Base-by-base conservation (phyloP, 2,888 invertebrate genomes). In the Nycteola revayana region DNA sequence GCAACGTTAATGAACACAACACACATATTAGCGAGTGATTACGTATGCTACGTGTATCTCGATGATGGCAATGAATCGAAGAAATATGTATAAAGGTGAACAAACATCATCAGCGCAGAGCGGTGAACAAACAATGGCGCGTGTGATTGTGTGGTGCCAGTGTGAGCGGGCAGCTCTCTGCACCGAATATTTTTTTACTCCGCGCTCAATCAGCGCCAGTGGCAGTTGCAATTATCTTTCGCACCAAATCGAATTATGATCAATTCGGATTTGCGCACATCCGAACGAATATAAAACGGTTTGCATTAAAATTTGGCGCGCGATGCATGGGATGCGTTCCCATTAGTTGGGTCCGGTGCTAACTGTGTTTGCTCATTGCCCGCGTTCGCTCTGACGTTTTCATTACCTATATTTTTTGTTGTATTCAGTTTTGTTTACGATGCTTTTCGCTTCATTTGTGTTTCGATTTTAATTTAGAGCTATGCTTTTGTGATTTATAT, bases 261-360 rank as follows among this genome's bases (percentile, higher is more conserved):
- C 89, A 87, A 88, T 89, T 89, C 89, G 84, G 85, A 89, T 88
- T 89, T 87, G 88, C 76, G 80, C 83, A 81, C 79, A 83, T 86
- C 74, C 81, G 82, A 70, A 79, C 83, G 88, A 85, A 87, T 85
- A 86, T 86, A 88, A 89, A 89, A 89, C 85, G 87, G 87, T 89
- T 88, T 88, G 80, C 84, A 84, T 87, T 88, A 85, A 87, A 89
- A 88, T 87, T 88, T 88, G 76, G 75, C 79, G 76, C 71, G 66
- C 81, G 75, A 83, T 85, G 85, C 83, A 83, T 68, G 75, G 78
- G 83, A 85, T 84, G 84, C 83, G 82, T 86, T 83, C 80, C 83
- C 75, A 87, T 87, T 86, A 86, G 81, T 72, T 69, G 69, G 73
- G 71, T 72, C 72, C 75, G 64, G 69, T 58, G 70, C 72, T 71